These are phyloP conservation scores for Crotalus viridis DNA, from an alignment of 2,113 vertebrate genomes.

Conservation along the genomic window DNA sequence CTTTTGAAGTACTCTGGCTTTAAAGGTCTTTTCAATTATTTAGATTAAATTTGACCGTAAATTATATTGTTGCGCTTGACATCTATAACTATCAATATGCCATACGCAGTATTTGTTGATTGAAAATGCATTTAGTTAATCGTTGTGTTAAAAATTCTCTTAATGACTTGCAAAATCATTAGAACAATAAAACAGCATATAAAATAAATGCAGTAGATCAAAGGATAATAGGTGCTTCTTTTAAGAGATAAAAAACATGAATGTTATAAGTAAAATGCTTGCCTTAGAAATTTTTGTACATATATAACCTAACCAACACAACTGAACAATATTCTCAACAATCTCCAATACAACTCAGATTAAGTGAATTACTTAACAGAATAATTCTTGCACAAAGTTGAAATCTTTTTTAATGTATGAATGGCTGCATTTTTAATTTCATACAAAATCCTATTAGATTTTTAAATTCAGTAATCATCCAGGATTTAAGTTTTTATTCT, in stretches of 20 bases:
- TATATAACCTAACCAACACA: neutral
- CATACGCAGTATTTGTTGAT: neutral
- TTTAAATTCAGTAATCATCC: neutral
- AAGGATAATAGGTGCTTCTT: neutral
- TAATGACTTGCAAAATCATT: neutral
- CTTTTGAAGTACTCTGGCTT: constrained; percentile 56
- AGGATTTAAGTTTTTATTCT: neutral
- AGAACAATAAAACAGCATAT: neutral
- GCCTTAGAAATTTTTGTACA: neutral
- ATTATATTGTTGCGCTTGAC: constrained; percentile 41
- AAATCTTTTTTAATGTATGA: neutral
- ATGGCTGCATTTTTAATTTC: neutral
- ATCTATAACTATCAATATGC: constrained; percentile 18
- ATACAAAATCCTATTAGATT: neutral
- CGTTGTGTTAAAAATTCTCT: neutral
- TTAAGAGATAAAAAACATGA: neutral
- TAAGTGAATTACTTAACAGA: neutral
- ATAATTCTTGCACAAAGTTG: neutral
- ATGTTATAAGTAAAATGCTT: neutral
- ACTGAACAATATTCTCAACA: neutral
- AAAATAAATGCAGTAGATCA: neutral
- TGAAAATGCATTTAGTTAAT: neutral
- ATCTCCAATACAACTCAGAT: neutral
- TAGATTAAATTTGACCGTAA: constrained; percentile 39
- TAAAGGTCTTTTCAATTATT: constrained; percentile 54